Evolutionary conservation across 2,888 invertebrate genomes (phyloP).

Genomic region (Pheosia tremula): DNA sequence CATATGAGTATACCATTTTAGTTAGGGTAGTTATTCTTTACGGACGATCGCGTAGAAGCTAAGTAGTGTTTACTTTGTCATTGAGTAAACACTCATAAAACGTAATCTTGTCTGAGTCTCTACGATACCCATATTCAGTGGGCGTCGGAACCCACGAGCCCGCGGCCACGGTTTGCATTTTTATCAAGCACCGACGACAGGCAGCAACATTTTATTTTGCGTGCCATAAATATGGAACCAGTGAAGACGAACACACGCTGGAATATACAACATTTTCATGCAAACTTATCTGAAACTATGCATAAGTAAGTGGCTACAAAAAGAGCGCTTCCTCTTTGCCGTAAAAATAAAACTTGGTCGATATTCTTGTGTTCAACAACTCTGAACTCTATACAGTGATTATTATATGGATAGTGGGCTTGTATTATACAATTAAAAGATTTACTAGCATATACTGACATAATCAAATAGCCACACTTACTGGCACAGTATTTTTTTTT

Average conservation of each 20-base stretch:
- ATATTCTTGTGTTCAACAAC: constrained; percentile 44
- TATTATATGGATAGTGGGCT: constrained; percentile 26
- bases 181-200: constrained; percentile 78
- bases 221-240: constrained; percentile 81
- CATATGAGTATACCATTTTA: constrained; percentile 22
- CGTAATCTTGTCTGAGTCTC: constrained; percentile 58
- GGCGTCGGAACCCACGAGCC: constrained; percentile 63
- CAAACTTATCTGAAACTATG: constrained; percentile 81
- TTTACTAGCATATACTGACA: constrained; percentile 4
- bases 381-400: constrained; percentile 26
- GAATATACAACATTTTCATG: constrained; percentile 72
- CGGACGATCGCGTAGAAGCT: constrained; percentile 33
- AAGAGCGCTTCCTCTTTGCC: constrained; percentile 53
- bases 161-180: constrained; percentile 80
- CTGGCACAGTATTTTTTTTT: constrained; percentile 4
- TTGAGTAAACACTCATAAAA: constrained; percentile 52
- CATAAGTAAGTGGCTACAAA: constrained; percentile 74
- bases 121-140: constrained; percentile 68
- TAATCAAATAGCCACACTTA: constrained; percentile 9
- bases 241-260: constrained; percentile 67
- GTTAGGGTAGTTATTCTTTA: constrained; percentile 28
- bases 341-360: constrained; percentile 58
- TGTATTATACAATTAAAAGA: constrained; percentile 7
- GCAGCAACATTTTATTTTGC: constrained; percentile 80
- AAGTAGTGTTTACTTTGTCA: constrained; percentile 49